Base-by-base conservation (phyloP, 2,888 invertebrate species). In the Smittia aterrima region DNA sequence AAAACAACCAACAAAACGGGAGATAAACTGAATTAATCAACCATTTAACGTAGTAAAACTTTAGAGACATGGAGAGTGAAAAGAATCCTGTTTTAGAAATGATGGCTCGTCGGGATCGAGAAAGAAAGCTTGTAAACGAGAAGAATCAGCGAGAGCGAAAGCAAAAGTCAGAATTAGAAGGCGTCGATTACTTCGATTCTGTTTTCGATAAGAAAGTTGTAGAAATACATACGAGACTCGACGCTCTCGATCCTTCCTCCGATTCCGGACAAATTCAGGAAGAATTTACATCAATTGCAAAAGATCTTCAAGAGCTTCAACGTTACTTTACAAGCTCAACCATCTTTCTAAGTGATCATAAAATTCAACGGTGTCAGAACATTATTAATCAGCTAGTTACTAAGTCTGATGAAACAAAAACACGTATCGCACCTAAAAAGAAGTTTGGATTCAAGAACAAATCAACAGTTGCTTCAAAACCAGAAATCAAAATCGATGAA, bases 371-470 rank as follows among this genome's bases (percentile, higher is more conserved):
- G 79, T 92, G 90, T 79, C 90, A 93, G 79, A 89, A 90, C 77
- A 86, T 86, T 22, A 84, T 93, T 1, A 90, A 92, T 79, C 86
- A 89, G 75, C 80, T 95, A 47, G 89, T 90, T 78, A 85, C 85
- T n/a, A 87, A 88, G 80, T 87, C 89, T 58, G 88, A 90, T 71
- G 89, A 90, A 76, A 83, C 90, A 32, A 92, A 93, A 81, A 87
- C 89, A 22, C 85, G 86, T 75, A 85, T 93, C 77, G 81, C 93
- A 74, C 95, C 95, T 0, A 91, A 92, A 78, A 93, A 93, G 80
- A 94, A 92, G 80, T 95, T 95, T 84, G 92, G 92, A 0, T 95
- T 95, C 79, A 91, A 90, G 77, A 89, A 88, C 78, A 90, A 89
- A 79, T 89, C 88, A 77, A 78, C 82, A 1, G 77, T 78, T 1